Evolutionary conservation across 1,140 invertebrate genomes (phyloP), one percentile per base, ranked within the genome.

Genomic region (Pogonognathellus flavescens): DNA sequence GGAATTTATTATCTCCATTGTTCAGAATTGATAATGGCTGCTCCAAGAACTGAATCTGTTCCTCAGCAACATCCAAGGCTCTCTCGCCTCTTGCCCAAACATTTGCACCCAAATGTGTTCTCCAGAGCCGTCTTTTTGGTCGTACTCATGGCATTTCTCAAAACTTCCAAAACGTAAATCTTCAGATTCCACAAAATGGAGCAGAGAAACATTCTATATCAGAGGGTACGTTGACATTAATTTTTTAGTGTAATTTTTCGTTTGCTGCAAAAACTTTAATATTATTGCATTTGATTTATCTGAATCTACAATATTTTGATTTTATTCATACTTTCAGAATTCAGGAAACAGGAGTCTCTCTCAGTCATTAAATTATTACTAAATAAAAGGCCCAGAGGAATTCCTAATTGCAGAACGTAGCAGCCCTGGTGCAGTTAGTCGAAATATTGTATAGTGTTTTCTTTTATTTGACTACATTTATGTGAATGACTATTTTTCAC

Each of bases 121-220:
- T 76, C 70, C 0, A 25, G 70, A n/a, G 70, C 70, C 10, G 31
- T 76, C 16, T 76, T 76, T n/a, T 76, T 76, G 16, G 70, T 76
- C 11, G 70, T 76, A 1, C 18, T 76, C 14, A 76, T 76, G 70
- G 70, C 70, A 1, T 76, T 76, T 31, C 70, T 76, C 25, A 76
- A 76, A 76, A 76, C 70, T 0, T 76, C 70, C 14, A 76, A 76
- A 76, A 76, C 70, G 70, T 76, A 31, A 76, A 49, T 76, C 31
- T 13, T 72, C 22, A 31, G 16, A 49, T 6, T 18, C 9, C 13
- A 9, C 13, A 25, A 66, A 66, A 66, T 20, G 62, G 62, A 31
- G 5, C 9, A 31, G 3, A 66, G 3, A 66, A 4, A 41, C 31
- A 60, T 20, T 60, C 4, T 4, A 3, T 60, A 20, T 18, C 9